Base-by-base conservation (phyloP, 2,113 vertebrate species). In the Sinocyclocheilus grahami region DNA sequence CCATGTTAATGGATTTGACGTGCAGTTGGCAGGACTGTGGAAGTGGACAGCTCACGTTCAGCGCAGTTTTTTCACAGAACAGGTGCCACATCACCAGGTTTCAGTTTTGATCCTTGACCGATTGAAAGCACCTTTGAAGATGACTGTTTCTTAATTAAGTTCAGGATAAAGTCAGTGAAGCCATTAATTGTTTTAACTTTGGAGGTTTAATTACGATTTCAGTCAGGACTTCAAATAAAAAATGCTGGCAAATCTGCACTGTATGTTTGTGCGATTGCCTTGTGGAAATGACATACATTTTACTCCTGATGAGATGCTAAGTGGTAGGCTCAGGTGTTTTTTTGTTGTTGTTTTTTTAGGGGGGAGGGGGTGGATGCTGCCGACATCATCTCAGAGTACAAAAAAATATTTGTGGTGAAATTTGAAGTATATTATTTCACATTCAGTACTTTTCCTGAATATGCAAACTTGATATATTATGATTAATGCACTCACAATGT, bases 161-260 rank as follows among this genome's bases (percentile, higher is more conserved):
- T 65, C 5, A 75, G 81, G 80, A 62, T 80, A 62, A 81, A 86
- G 58, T 63, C 83, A 87, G 71, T 89, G 83, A 82, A 86, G 86
- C 87, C 46, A 18, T 87, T 88, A 86, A 87, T 90, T 88, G 90
- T 81, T 87, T 90, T 87, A 89, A 90, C 78, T 82, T 81, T 86
- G 42, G 6, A 74, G 53, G 42, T 80, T 85, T 88, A 88, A 87
- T 89, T 86, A 84, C 33, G 20, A 85, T 58, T 89, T 89, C 20
- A 72, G 69, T 76, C 2, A 65, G 62, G 78, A 84, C 78, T 53
- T 67, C 24, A 51, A 74, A 86, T 78, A 85, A 80, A 87, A 85
- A 80, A 85, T 83, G 69, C 11, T 37, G 51, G 78, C 63, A 85
- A 55, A 82, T 82, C 78, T 82, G 58, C 16, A 22, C 2, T 42